Percentiles rank a stretch among this genome's conserved stretches.
Evolutionary conservation across 2,797 vertebrate species (phyloP).

Genomic region (Novumbra hubbsi): DNA sequence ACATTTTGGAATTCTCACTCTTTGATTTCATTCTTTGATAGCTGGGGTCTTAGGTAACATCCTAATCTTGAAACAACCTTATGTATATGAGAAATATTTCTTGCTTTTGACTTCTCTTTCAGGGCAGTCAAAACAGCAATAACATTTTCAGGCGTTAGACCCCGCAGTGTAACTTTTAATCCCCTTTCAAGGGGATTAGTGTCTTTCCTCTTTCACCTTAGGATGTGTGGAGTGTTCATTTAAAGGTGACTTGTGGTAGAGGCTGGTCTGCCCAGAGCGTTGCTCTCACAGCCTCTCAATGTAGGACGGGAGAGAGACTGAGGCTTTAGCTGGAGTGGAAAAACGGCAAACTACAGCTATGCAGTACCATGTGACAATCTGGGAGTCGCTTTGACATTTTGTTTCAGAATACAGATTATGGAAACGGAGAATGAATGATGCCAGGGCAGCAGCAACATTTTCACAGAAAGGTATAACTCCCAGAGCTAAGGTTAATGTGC

Average conservation of each 20-base stretch:
- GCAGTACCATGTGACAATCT: neutral
- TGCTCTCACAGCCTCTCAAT: slow-evolving; percentile 1
- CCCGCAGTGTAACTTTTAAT: slow-evolving; percentile 31
- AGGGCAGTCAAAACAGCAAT: slow-evolving; percentile 17
- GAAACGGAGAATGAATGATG: too few relatives aligned
- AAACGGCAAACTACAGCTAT: neutral
- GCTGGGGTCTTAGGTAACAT: slow-evolving; percentile 1
- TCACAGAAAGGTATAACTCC: neutral
- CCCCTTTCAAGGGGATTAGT: slow-evolving; percentile 28
- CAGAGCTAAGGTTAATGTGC: neutral
- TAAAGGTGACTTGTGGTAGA: slow-evolving; percentile 31
- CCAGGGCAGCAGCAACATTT: too few relatives aligned
- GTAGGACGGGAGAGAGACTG: neutral
- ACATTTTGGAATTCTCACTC: slow-evolving; percentile 20
- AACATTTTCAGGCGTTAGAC: slow-evolving; percentile 30
- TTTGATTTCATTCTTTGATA: slow-evolving; percentile 21
- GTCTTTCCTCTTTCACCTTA: slow-evolving; percentile 12
- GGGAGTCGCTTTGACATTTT: neutral
- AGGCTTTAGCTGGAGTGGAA: neutral
- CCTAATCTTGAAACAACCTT: slow-evolving; percentile 15
- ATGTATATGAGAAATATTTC: slow-evolving; percentile 13
- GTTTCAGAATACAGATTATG: neutral
- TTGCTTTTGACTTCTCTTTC: slow-evolving; percentile 20
- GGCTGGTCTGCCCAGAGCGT: slow-evolving; percentile 7
- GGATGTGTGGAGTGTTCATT: slow-evolving; percentile 23